A percentile compares a stretch with the other conserved stretches of the same genome.
Evolutionary conservation across 2,888 invertebrate species (phyloP).

Genomic region (Merodon equestris): DNA sequence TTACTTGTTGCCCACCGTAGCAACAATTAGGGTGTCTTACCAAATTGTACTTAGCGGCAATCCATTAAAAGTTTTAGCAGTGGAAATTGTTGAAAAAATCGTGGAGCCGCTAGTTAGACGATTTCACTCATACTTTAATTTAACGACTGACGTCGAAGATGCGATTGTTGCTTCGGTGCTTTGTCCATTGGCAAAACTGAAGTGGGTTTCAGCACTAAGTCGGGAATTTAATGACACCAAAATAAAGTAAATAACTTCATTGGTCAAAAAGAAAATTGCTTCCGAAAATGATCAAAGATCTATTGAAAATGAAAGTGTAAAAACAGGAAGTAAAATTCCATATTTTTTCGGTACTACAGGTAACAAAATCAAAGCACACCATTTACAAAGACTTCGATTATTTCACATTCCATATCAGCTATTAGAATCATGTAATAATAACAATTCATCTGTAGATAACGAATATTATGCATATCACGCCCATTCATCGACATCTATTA

Average conservation of each 20-base stretch:
- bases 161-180: constrained; percentile 52
- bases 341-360: too few relatives aligned
- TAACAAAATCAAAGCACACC: too few relatives aligned
- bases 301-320: too few relatives aligned
- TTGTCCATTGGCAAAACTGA: too few relatives aligned
- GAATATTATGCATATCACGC: constrained; percentile 18
- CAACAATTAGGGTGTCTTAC: constrained; percentile 39
- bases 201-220: constrained; percentile 33
- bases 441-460: neutral
- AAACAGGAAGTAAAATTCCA: too few relatives aligned
- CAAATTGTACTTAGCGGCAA: constrained; percentile 24
- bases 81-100: neutral
- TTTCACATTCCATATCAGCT: neutral
- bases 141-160: constrained; percentile 32
- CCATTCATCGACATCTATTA: constrained; percentile 7
- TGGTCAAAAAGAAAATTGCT: neutral
- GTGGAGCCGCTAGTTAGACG: constrained; percentile 21
- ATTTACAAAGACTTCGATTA: neutral
- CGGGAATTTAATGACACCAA: constrained; percentile 4
- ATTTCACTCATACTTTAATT: constrained; percentile 34
- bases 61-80: constrained; percentile 11
- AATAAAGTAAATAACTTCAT: neutral
- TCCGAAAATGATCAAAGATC: neutral
- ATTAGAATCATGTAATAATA: constrained; percentile 5
- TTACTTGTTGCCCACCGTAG: constrained; percentile 55